Evolutionary conservation across 2,888 invertebrate genomes (phyloP), one percentile per base, ranked within the genome.

Genomic region (Onthophagus sagittarius): DNA sequence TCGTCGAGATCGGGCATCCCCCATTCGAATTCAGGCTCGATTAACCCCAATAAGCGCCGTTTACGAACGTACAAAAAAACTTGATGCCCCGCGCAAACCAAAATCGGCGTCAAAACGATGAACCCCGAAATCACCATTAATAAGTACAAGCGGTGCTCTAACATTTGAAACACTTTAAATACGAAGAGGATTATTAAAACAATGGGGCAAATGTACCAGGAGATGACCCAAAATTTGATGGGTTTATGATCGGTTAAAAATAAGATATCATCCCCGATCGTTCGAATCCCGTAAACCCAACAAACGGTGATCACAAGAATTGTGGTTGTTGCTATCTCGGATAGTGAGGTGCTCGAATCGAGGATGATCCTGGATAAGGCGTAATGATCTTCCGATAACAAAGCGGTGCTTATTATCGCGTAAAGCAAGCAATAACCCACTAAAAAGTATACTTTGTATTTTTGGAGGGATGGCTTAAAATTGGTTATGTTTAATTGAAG

Each of bases 11-110:
- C 75, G 0, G 74, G 75, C 14, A 76, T 75, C 6, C 78, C 78
- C 78, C 78, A 78, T 31, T 76, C 70, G 13, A 74, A 71, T 15
- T 76, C 76, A 0, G 78, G 76, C 64, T 76, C 75, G 9, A 78
- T 63, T 33, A 78, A 33, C 33, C 75, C 77, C 13, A 78, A 69
- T 62, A 78, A 70, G n/a, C 74, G 73, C 73, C 76, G 31, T 33
- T 62, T 71, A 14, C 32, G 63, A 11, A 73, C n/a, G 33, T 67
- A 71, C 5, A 65, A 31, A 53, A 75, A 65, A 1, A 67, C 7
- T 23, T 71, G 63, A 62, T 69, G 72, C 0, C 69, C 14, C 4
- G 39, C 65, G 53, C 70, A 72, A 70, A 69, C 53, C 0, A 71
- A 15, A 13, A 74, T 23, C 7, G 72, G 74, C 5, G 13, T 15